phyloP scores from a whole-genome alignment of 1,140 invertebrate species.

The Papilio polytes region DNA sequence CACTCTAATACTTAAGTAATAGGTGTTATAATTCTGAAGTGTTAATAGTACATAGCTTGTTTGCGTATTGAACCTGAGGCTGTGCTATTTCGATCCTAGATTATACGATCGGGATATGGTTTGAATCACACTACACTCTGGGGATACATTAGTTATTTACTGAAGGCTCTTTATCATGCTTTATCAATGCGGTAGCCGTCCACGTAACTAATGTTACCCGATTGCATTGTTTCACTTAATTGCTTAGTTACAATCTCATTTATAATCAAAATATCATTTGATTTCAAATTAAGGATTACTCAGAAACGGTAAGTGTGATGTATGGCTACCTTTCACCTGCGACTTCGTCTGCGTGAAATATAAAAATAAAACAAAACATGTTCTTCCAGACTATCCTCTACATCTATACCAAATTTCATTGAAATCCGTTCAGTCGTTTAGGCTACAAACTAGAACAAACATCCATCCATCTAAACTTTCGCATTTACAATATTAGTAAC shows the following conservation, averaged over 20 bases:
- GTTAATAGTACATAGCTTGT: neutral
- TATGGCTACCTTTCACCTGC: too few species aligned
- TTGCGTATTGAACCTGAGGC: neutral
- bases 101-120: slow-evolving; percentile 21
- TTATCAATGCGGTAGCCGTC: slow-evolving; percentile 19
- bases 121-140: slow-evolving; percentile 20
- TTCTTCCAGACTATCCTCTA: too few species aligned
- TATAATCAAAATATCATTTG: neutral
- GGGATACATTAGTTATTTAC: slow-evolving; percentile 38
- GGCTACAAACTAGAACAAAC: too few species aligned
- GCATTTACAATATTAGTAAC: neutral
- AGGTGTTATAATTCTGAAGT: neutral
- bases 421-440: too few species aligned
- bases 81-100: slow-evolving; percentile 28
- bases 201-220: slow-evolving; percentile 18
- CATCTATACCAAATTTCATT: too few species aligned
- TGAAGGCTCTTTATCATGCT: slow-evolving; percentile 30
- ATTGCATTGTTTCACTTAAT: slow-evolving; percentile 31
- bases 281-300: neutral
- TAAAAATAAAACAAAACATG: too few species aligned
- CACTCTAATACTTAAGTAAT: too few species aligned
- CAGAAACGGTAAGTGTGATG: neutral
- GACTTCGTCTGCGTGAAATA: too few species aligned
- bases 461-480: too few species aligned
- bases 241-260: slow-evolving; percentile 37